Conservation (phyloP, 2,113 vertebrate genomes). For the Ibidorhyncha struthersii region DNA sequence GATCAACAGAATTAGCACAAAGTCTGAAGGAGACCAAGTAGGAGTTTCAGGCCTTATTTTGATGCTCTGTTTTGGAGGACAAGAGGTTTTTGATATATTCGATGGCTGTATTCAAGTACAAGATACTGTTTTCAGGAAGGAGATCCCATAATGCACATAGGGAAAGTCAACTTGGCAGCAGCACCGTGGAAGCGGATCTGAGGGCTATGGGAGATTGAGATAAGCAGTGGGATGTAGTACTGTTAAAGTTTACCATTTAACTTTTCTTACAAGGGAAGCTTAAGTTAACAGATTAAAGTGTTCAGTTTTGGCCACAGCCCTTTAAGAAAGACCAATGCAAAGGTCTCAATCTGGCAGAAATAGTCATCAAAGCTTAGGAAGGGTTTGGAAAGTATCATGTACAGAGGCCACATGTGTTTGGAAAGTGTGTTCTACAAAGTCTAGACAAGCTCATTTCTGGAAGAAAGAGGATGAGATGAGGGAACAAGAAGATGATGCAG, state of each 20-base stretch:
- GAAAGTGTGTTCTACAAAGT: not conserved
- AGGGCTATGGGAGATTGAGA: not conserved
- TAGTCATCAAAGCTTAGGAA: not conserved
- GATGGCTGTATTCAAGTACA: not conserved
- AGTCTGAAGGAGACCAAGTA: not conserved
- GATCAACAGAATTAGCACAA: not conserved
- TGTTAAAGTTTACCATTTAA: not conserved
- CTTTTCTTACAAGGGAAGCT: not conserved
- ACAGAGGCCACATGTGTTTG: accelerated
- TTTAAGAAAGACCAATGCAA: not conserved
- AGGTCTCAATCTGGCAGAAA: not conserved
- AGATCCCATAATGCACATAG: not conserved
- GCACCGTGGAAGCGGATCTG: accelerated
- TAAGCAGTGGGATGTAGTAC: not conserved
- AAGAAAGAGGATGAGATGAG: not conserved
- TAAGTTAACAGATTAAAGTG: not conserved
- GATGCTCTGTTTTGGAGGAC: not conserved
- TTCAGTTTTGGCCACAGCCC: not conserved
- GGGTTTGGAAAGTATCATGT: not conserved
- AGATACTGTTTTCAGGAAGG: not conserved
- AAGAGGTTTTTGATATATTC: not conserved
- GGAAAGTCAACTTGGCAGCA: not conserved
- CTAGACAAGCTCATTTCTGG: not conserved
- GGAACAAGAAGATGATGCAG: not conserved
- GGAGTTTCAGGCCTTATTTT: not conserved